These are phyloP conservation scores for Osmoderma eremita DNA, from an alignment of 2,888 invertebrate genomes.

Conservation along the genomic window DNA sequence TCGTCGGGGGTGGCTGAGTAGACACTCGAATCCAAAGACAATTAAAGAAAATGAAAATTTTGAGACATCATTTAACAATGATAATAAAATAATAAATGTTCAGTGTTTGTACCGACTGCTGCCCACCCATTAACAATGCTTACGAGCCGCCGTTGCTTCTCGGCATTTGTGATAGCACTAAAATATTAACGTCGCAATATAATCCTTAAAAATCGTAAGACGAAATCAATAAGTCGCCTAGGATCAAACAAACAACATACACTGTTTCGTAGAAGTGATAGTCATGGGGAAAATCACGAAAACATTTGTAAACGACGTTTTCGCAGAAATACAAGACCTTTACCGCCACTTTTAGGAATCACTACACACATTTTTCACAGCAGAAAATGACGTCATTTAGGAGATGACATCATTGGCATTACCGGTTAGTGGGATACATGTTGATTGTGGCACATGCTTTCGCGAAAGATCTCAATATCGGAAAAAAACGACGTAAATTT, in stretches of 20 bases:
- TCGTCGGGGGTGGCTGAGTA: too few species aligned
- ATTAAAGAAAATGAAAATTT: too few species aligned
- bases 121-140: too few species aligned
- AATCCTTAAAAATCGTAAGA: too few species aligned
- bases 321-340: background rate
- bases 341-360: background rate
- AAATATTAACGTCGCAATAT: too few species aligned
- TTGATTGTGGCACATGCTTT: slow-evolving; percentile 16
- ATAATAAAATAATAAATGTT: too few species aligned
- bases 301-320: background rate
- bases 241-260: slow-evolving; percentile 3
- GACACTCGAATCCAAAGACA: too few species aligned
- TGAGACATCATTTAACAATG: too few species aligned
- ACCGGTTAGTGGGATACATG: slow-evolving; percentile 38
- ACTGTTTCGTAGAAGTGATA: slow-evolving; percentile 4
- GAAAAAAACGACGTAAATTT: slow-evolving; percentile 42
- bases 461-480: slow-evolving; percentile 1
- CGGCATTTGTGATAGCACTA: too few species aligned
- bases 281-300: background rate
- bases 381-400: slow-evolving; percentile 32
- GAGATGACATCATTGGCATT: slow-evolving; percentile 46
- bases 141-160: too few species aligned
- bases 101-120: too few species aligned
- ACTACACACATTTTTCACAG: slow-evolving; percentile 9
- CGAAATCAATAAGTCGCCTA: background rate